Base-by-base conservation (phyloP, 2,113 vertebrate genomes). In the Grantiella picta region DNA sequence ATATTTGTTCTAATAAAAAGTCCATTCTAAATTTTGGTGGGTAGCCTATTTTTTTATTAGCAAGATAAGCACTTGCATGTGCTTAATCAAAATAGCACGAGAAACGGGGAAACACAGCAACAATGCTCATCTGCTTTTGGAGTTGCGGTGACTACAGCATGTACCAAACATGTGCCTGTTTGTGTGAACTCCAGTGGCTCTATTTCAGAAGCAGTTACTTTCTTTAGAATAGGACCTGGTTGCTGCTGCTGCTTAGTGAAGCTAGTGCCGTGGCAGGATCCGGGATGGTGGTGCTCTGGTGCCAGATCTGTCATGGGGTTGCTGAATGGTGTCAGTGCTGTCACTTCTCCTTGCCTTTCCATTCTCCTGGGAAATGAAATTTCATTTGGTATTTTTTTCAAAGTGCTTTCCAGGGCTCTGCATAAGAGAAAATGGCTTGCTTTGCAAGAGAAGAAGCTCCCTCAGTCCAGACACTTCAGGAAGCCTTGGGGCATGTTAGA, bases 241-340 rank as follows among this genome's bases (percentile, higher is more conserved):
- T 65, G 49, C 66, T 73, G 1, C 33, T 73, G 60, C 38, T 66
- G 63, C 47, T 68, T 28, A 12, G 38, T 63, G 54, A 78, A 31
- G 59, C 18, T 28, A 49, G 44, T 7, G 10, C 50, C 14, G 16
- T 0, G 2, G 11, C 47, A 61, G 79, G 16, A 20, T 18, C 52
- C 2, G 2, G 56, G 42, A 31, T 0, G 0, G 25, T 17, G 25
- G 44, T 0, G 3, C 29, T 68, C 23, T n/a, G 38, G 11, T 86
- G 42, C 72, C 70, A 47, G 40, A 40, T 91, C 88, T 60, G 29
- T 38, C 27, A 13, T 1, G 2, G 45, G 16, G 33, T 3, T 66
- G 28, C 52, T 79, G 33, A 25, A 7, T 29, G 24, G 3, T 49
- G 36, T 86, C 44, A 11, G 49, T 45, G 29, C 64, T 12, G 10